Evolutionary conservation across 1,140 invertebrate genomes (phyloP).

Genomic region (Asobara japonica): DNA sequence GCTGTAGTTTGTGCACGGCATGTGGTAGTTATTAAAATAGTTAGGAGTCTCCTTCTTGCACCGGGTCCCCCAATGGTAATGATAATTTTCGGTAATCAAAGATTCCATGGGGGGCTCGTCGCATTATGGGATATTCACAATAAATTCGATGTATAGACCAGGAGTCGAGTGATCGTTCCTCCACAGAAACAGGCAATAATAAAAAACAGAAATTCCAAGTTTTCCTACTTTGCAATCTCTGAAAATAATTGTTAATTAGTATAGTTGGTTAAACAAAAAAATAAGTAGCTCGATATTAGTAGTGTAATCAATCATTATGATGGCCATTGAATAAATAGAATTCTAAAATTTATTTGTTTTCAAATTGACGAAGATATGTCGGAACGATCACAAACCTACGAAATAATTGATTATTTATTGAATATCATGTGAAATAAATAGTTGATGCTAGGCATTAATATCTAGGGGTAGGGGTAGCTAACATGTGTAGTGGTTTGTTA

Average conservation of each 20-base stretch:
- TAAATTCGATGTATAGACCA: neutral
- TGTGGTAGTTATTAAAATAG: constrained; percentile 29
- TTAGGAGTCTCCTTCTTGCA: constrained; percentile 4
- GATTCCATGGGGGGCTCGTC: neutral
- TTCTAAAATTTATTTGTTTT: neutral
- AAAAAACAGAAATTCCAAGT: too few relatives aligned
- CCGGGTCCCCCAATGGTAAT: neutral
- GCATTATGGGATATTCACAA: neutral
- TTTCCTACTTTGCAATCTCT: too few relatives aligned
- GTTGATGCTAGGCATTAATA: neutral
- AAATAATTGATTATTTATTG: neutral
- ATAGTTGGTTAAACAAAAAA: too few relatives aligned
- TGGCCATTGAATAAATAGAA: neutral
- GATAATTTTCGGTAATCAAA: neutral
- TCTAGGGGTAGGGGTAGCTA: constrained; percentile 58
- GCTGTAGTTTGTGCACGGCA: constrained; percentile 31
- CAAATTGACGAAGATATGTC: neutral
- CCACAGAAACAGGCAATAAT: neutral
- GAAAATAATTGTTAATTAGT: too few relatives aligned
- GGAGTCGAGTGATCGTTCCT: constrained; percentile 19
- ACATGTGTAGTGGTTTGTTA: constrained; percentile 79
- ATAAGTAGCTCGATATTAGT: too few relatives aligned
- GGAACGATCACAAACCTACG: constrained; percentile 4
- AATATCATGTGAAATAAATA: neutral
- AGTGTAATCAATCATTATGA: too few relatives aligned